phyloP scores from a whole-genome alignment of 2,888 invertebrate genomes.

The Lepidonotus clava region DNA sequence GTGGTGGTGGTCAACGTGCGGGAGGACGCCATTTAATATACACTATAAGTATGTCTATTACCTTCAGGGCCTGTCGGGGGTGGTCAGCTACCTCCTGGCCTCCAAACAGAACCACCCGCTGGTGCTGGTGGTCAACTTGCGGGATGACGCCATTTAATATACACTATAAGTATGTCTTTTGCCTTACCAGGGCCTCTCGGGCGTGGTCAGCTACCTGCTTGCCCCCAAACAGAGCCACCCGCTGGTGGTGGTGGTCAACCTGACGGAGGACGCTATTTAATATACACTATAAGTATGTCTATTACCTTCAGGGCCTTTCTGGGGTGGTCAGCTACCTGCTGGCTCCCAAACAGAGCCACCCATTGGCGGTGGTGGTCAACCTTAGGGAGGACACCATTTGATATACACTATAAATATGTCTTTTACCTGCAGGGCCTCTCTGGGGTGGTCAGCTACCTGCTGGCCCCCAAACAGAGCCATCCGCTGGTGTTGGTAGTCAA shows the following conservation, averaged over 20 bases:
- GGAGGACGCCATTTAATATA: conserved; percentile 74
- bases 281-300: no score
- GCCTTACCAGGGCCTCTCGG: conserved; percentile 76
- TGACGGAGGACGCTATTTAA: conserved; percentile 78
- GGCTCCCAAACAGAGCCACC: conserved; percentile 74
- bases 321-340: conserved; percentile 74
- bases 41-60: no score
- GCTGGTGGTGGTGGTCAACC: conserved; percentile 73
- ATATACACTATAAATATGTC: no score
- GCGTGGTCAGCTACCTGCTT: conserved; percentile 73
- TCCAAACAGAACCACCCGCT: conserved; percentile 74
- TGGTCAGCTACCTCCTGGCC: conserved; percentile 72
- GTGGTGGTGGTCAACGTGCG: conserved; percentile 76
- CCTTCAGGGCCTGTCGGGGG: conserved; percentile 73
- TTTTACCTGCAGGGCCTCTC: conserved; percentile 78
- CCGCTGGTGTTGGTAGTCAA: conserved; percentile 74
- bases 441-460: conserved; percentile 73
- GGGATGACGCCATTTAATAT: no score
- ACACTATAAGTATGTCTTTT: no score
- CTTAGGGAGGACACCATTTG: conserved; percentile 78
- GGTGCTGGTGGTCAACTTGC: conserved; percentile 75
- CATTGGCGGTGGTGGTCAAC: conserved; percentile 73
- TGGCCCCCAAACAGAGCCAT: conserved; percentile 74
- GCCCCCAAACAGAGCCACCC: conserved; percentile 74
- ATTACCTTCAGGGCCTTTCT: conserved; percentile 73